Evolutionary conservation across 2,797 vertebrate genomes (phyloP), one percentile per base, ranked within the genome.

Genomic region (Alectoris magna): DNA sequence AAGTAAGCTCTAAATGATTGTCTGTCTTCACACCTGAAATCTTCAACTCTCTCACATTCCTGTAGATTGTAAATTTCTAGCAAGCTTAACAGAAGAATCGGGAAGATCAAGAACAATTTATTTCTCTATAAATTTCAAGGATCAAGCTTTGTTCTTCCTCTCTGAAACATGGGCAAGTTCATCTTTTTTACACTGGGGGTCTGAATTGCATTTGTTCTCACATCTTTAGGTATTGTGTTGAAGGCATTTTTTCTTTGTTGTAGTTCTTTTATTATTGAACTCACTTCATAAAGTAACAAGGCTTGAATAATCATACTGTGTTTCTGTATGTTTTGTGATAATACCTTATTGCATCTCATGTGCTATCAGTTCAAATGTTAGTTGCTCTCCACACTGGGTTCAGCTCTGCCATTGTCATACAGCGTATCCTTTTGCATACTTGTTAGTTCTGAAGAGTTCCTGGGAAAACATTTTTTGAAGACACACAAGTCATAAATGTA

Each of bases 321-420:
- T 49, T 82, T 68, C 55, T 48, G 5, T 68, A 27, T 8, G 44
- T 39, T 8, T 5, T 16, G 31, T 48, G 7, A 2, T 66, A 43
- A 38, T 13, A 14, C 8, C 34, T 84, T 53, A 8, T 4, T 78
- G 6, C 14, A 53, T 38, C 23, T 88, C 14, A 0, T 6, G 6
- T 75, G n/a, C 36, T 29, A 29, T 19, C n/a, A 46, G 18, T 68
- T 74, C 73, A 78, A 12, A 17, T 18, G 5, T 15, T 23, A 34
- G 1, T 13, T 48, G 18, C 17, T 10, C 26, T 69, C 4, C 0
- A 5, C 15, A 10, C 36, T 2, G 29, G 67, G 18, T 43, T 86
- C 71, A 46, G 23, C 31, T 62, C 22, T 88, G 29, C n/a, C 16
- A 66, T 21, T 55, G 16, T 10, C 2, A 0, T 13, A 66, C 13